Evolutionary conservation across 2,113 vertebrate species (phyloP).

Genomic region (Neomonachus schauinslandi): DNA sequence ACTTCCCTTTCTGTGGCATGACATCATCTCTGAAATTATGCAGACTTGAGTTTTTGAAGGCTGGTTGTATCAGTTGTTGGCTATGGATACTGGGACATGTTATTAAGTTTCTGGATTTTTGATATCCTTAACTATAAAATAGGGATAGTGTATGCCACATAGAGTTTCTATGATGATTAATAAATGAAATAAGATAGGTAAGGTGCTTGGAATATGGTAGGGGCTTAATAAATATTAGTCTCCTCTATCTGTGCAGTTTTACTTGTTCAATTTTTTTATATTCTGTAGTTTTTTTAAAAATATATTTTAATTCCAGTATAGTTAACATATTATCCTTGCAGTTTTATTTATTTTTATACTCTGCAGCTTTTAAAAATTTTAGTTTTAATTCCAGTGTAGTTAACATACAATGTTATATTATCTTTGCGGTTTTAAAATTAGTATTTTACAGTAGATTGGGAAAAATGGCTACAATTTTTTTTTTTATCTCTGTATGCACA

Average conservation of each 20-base stretch:
- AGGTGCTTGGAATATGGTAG: neutral
- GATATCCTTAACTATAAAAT: neutral
- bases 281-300: neutral
- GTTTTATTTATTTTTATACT: neutral
- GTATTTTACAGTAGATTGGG: neutral
- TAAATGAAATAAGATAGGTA: neutral
- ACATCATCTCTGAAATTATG: neutral
- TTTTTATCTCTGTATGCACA: neutral
- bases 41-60: neutral
- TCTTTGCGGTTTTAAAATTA: neutral
- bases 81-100: neutral
- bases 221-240: neutral
- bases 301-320: neutral
- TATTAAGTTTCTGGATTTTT: neutral
- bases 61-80: neutral
- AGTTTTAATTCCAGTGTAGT: neutral
- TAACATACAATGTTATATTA: neutral
- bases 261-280: neutral
- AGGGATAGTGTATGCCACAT: neutral
- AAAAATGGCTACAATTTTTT: neutral
- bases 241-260: neutral
- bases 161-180: neutral
- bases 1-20: neutral
- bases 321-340: neutral
- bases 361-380: neutral